Conservation (phyloP, 2,113 vertebrate species). For the Chiloscyllium plagiosum region DNA sequence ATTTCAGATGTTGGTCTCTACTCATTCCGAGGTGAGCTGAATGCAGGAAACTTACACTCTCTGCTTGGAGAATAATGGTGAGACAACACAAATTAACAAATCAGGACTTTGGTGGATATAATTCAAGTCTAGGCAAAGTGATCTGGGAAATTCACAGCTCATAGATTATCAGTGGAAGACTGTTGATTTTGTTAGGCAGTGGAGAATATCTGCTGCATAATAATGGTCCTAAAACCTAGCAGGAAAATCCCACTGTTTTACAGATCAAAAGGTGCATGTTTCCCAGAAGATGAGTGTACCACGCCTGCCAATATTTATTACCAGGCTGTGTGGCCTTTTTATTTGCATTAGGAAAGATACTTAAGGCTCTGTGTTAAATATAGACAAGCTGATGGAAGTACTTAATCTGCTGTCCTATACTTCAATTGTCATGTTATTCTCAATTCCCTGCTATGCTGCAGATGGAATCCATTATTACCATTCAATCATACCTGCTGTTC, state of each 20-base stretch:
- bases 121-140: neutral
- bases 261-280: neutral
- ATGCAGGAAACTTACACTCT: neutral
- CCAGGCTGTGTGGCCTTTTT: neutral
- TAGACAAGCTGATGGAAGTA: neutral
- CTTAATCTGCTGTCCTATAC: neutral
- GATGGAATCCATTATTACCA: slow-evolving; percentile 15
- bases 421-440: neutral
- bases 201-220: neutral
- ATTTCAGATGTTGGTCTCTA: neutral
- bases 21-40: neutral
- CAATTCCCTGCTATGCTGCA: neutral
- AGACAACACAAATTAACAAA: no score
- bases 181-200: neutral
- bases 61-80: neutral
- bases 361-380: neutral
- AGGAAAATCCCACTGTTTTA: neutral
- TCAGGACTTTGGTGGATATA: neutral
- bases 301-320: neutral
- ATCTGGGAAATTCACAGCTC: neutral
- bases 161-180: neutral
- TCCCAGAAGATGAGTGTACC: neutral
- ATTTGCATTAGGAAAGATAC: neutral
- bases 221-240: neutral
- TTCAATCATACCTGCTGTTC: slow-evolving; percentile 17